phyloP scores from a whole-genome alignment of 2,113 vertebrate genomes.

The Lonchura striata region DNA sequence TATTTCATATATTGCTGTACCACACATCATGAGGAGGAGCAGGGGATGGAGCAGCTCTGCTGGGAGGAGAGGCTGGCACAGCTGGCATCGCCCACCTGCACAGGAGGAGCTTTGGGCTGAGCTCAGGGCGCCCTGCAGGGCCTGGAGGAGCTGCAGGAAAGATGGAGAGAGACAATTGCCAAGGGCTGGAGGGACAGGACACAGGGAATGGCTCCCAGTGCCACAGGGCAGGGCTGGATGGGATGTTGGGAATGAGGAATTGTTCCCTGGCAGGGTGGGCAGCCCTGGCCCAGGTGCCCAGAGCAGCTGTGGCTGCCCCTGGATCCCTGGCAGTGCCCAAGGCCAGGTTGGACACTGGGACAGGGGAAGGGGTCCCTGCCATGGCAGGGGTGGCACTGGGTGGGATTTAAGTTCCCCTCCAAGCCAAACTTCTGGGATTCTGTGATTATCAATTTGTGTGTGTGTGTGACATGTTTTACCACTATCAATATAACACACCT shows the following conservation, averaged over 20 bases:
- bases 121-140: background rate
- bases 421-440: background rate
- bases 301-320: background rate
- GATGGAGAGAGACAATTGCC: background rate
- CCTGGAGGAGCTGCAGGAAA: background rate
- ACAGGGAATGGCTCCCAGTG: background rate
- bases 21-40: too few relatives aligned
- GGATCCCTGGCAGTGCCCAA: background rate
- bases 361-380: background rate
- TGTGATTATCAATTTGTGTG: background rate
- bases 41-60: background rate
- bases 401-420: accelerated
- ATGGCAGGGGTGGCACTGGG: accelerated
- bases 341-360: background rate
- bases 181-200: background rate
- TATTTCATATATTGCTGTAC: background rate
- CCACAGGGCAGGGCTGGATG: background rate
- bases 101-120: background rate
- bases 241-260: background rate
- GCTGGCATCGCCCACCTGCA: background rate
- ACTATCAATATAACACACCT: background rate
- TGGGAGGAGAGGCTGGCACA: background rate
- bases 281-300: background rate
- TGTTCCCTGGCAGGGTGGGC: background rate
- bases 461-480: background rate